phyloP scores from a whole-genome alignment of 1,140 invertebrate genomes.

The Hylaeus volcanicus region DNA sequence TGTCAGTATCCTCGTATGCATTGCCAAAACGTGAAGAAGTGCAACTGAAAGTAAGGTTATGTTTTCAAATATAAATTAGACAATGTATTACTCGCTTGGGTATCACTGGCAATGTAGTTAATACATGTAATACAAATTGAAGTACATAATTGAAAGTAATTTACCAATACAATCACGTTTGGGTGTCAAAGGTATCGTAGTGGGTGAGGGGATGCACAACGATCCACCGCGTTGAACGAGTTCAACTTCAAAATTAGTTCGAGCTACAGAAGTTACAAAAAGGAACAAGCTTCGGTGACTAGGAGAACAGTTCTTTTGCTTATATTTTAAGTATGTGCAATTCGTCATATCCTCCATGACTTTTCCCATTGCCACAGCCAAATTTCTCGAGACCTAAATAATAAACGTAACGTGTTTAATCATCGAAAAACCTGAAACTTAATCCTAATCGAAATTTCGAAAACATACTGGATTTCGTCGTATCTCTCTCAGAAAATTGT shows the following conservation, averaged over 20 bases:
- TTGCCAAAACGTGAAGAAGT: slow-evolving; percentile 91
- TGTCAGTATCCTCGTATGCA: slow-evolving; percentile 88
- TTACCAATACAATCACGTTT: slow-evolving; percentile 93
- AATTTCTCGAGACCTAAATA: slow-evolving; percentile 82
- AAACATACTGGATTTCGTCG: slow-evolving; percentile 83
- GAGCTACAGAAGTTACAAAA: slow-evolving; percentile 94
- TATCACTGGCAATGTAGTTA: no score
- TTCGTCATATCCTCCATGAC: slow-evolving; percentile 97
- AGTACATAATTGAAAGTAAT: slow-evolving; percentile 35
- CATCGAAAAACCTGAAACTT: neutral
- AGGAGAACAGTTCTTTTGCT: slow-evolving; percentile 81
- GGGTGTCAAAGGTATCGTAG: slow-evolving; percentile 84
- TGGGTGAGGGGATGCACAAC: slow-evolving; percentile 82
- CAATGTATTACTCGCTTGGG: no score
- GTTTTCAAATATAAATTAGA: neutral
- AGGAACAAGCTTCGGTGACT: slow-evolving; percentile 90
- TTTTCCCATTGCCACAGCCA: slow-evolving; percentile 90
- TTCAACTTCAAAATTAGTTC: slow-evolving; percentile 96
- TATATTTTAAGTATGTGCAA: slow-evolving; percentile 86
- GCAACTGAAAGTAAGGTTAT: slow-evolving; percentile 84
- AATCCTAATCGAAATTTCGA: neutral
- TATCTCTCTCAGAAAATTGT: slow-evolving; percentile 86
- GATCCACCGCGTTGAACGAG: slow-evolving; percentile 92
- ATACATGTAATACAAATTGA: no score
- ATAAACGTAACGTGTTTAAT: no score